Percentiles rank a stretch among this genome's conserved stretches.
phyloP scores from a whole-genome alignment of 2,888 invertebrate species.

The Quadroppia sp. region DNA sequence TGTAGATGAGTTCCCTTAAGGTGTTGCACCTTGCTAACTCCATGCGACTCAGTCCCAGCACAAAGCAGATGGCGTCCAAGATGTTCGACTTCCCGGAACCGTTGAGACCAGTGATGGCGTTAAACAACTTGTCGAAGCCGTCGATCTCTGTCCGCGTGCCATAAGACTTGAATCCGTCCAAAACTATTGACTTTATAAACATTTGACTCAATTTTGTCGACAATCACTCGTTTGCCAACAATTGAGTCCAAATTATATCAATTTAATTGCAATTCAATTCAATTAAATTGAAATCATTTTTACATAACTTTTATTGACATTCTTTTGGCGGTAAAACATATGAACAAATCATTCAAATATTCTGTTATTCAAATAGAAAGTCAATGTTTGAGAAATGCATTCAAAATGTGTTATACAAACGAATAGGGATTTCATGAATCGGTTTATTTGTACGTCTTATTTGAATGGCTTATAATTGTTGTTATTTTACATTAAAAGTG shows the following conservation, averaged over 20 bases:
- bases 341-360: too few relatives aligned
- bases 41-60: slow-evolving; percentile 63
- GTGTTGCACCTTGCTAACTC: slow-evolving; percentile 79
- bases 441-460: too few relatives aligned
- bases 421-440: too few relatives aligned
- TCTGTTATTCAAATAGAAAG: too few relatives aligned
- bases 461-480: too few relatives aligned
- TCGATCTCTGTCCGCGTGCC: slow-evolving; percentile 84
- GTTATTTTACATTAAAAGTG: too few relatives aligned
- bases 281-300: too few relatives aligned
- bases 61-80: slow-evolving; percentile 94
- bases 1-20: slow-evolving; percentile 93
- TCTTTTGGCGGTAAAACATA: slow-evolving; percentile 28
- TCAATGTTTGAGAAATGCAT: too few relatives aligned
- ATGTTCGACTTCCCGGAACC: slow-evolving; percentile 98
- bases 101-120: slow-evolving; percentile 96
- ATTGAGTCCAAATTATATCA: neutral
- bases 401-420: too few relatives aligned
- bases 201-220: slow-evolving; percentile 57
- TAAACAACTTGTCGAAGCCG: slow-evolving; percentile 90
- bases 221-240: neutral
- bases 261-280: neutral
- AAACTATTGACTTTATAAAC: slow-evolving; percentile 83
- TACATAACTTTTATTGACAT: too few relatives aligned
- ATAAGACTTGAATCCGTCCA: slow-evolving; percentile 98